Conservation (phyloP, 2,797 vertebrate species). For the Diceros bicornis region DNA sequence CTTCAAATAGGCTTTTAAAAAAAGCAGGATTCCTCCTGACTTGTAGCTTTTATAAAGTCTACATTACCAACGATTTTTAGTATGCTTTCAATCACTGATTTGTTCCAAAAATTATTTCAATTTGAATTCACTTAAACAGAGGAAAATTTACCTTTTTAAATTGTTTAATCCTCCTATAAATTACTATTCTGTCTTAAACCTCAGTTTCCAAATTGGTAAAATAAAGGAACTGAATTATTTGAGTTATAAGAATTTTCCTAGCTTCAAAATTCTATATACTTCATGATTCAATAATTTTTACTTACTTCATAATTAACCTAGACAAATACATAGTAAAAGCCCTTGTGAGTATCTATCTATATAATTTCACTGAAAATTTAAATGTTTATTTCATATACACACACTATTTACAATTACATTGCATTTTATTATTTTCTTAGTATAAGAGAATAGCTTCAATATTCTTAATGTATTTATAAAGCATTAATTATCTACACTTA, state of each 20-base stretch:
- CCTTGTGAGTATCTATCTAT: neutral
- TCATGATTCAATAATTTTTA: neutral
- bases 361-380: slow-evolving; percentile 15
- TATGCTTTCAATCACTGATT: neutral
- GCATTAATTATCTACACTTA: neutral
- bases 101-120: neutral
- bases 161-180: neutral
- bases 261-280: neutral
- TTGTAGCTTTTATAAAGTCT: neutral
- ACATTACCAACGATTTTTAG: neutral
- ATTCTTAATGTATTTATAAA: neutral
- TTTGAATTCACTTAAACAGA: neutral
- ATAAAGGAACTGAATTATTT: neutral
- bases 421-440: neutral
- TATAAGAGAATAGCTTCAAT: neutral
- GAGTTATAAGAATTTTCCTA: neutral
- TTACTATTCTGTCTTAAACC: neutral
- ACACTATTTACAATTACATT: neutral
- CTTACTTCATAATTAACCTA: neutral
- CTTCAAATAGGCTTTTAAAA: neutral
- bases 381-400: neutral
- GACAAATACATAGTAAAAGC: neutral
- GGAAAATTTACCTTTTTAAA: neutral
- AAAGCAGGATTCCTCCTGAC: neutral
- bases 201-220: neutral